Conservation (phyloP, 2,113 vertebrate genomes). For the Vombatus ursinus region DNA sequence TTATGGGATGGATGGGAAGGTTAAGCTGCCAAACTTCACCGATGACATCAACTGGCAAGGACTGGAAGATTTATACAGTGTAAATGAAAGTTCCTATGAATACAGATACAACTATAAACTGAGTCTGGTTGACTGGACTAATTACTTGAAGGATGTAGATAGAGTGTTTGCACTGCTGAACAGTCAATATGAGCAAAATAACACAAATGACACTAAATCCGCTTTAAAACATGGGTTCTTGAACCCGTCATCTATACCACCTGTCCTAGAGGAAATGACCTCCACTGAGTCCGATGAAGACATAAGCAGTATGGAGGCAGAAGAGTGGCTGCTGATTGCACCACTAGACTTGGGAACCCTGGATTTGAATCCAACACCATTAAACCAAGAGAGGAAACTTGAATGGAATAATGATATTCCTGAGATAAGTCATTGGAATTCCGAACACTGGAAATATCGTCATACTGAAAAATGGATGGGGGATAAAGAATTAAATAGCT, state of each 20-base stretch:
- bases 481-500: slow-evolving; percentile 79
- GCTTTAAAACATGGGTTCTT: slow-evolving; percentile 75
- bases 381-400: slow-evolving; percentile 82
- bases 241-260: slow-evolving; percentile 53
- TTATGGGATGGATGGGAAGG: slow-evolving; percentile 97
- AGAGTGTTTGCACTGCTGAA: slow-evolving; percentile 97
- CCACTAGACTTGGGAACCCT: slow-evolving; percentile 74
- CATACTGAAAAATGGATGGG: slow-evolving; percentile 79
- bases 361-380: slow-evolving; percentile 76
- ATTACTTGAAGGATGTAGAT: slow-evolving; percentile 99
- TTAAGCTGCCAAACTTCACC: slow-evolving; percentile 89
- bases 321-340: slow-evolving; percentile 75
- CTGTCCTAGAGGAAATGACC: slow-evolving; percentile 82
- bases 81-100: slow-evolving; percentile 91
- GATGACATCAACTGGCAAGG: slow-evolving; percentile 92
- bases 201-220: slow-evolving; percentile 81
- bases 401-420: slow-evolving; percentile 91
- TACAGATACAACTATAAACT: slow-evolving; percentile 91
- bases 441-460: slow-evolving; percentile 81
- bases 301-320: slow-evolving; percentile 80
- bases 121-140: slow-evolving; percentile 93
- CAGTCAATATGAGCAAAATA: slow-evolving; percentile 88
- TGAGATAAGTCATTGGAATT: slow-evolving; percentile 80
- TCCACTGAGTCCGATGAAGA: slow-evolving; percentile 83
- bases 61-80: slow-evolving; percentile 92